phyloP scores from a whole-genome alignment of 2,888 invertebrate species.

The Chloroclystis v-ata region DNA sequence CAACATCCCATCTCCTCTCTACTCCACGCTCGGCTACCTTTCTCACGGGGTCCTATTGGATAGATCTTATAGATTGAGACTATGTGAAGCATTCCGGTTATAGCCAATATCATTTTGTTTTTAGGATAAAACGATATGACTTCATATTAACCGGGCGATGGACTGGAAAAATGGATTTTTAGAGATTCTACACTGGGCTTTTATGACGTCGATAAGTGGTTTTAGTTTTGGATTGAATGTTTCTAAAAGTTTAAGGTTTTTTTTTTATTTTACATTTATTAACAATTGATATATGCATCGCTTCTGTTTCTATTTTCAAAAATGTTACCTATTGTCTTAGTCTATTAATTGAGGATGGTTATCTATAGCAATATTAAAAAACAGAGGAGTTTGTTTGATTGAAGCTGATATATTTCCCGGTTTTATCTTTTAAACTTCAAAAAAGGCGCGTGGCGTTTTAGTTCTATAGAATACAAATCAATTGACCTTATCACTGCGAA shows the following conservation, averaged over 20 bases:
- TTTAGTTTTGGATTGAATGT: too few relatives aligned
- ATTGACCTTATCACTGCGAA: conserved; percentile 8
- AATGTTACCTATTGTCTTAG: too few relatives aligned
- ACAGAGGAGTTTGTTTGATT: too few relatives aligned
- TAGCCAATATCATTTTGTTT: conserved; percentile 22
- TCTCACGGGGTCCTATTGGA: conserved; percentile 34
- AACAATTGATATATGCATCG: too few relatives aligned
- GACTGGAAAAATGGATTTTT: conserved; percentile 13
- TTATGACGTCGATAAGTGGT: not conserved
- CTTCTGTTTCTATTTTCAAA: too few relatives aligned
- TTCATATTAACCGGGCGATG: conserved; percentile 7
- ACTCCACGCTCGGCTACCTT: conserved; percentile 33
- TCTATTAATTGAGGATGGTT: too few relatives aligned
- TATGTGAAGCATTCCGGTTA: conserved; percentile 20
- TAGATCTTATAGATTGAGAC: conserved; percentile 23
- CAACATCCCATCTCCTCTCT: conserved; percentile 20
- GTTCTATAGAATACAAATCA: conserved; percentile 6
- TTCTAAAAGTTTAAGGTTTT: too few relatives aligned
- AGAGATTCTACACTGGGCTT: conserved; percentile 5
- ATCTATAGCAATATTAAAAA: too few relatives aligned
- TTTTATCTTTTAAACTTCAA: too few relatives aligned
- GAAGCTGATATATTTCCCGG: too few relatives aligned
- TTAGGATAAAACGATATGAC: conserved; percentile 14
- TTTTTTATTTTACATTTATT: too few relatives aligned
- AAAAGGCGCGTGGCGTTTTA: too few relatives aligned